These are phyloP conservation scores for Microctonus hyperodae DNA, from an alignment of 2,888 invertebrate species.

Conservation along the genomic window DNA sequence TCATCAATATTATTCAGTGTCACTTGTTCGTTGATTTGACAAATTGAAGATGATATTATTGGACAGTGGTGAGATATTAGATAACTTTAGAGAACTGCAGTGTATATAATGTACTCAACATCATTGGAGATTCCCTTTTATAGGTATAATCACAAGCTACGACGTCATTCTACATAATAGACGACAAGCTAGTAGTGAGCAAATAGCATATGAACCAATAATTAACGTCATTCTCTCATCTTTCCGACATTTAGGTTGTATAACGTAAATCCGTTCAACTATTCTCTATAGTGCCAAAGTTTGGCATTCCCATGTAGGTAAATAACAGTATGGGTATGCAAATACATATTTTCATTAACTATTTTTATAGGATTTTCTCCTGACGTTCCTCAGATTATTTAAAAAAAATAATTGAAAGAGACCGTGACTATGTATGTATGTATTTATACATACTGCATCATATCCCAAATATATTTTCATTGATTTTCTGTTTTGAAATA, in stretches of 20 bases:
- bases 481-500: background rate
- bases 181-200: constrained; percentile 4
- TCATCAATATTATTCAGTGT: background rate
- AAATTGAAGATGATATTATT: background rate
- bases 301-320: background rate
- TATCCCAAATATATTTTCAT: no score
- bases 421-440: no score
- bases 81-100: background rate
- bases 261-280: background rate
- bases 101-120: background rate
- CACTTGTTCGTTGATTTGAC: background rate
- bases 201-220: background rate
- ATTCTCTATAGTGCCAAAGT: background rate
- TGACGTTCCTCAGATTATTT: no score
- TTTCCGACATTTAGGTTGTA: background rate
- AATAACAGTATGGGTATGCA: no score
- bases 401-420: no score
- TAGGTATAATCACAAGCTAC: background rate
- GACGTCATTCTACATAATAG: background rate
- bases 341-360: no score
- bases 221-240: background rate
- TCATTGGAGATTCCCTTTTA: background rate
- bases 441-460: no score
- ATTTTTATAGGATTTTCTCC: no score
- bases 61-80: background rate